phyloP scores from a whole-genome alignment of 2,888 invertebrate genomes.

The Pyrgus malvae region DNA sequence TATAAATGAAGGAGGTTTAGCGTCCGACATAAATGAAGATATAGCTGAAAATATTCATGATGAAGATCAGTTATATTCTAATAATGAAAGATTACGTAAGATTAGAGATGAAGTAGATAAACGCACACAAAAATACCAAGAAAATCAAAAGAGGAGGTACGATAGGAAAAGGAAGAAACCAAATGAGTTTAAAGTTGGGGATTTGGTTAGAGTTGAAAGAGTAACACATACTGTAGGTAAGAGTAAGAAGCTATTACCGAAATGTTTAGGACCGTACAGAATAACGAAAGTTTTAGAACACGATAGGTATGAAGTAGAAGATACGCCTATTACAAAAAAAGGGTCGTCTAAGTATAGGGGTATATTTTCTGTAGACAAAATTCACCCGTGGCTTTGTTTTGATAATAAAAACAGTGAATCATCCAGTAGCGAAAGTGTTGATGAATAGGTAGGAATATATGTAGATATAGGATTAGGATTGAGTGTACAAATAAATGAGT shows the following conservation, averaged over 20 bases:
- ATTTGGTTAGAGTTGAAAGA: conserved; percentile 8
- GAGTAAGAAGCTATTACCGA: neutral
- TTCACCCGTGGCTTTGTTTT: conserved; percentile 9
- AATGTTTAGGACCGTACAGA: conserved; percentile 4
- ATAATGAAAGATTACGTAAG: neutral
- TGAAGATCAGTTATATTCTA: neutral
- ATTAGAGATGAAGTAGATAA: neutral
- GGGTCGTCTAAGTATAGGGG: neutral
- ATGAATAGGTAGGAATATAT: too few relatives aligned
- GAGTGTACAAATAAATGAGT: too few relatives aligned
- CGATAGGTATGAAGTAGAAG: conserved; percentile 13
- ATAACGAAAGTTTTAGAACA: neutral
- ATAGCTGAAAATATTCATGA: neutral
- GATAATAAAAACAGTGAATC: too few relatives aligned
- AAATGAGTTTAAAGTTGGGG: conserved; percentile 4
- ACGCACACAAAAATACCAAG: neutral
- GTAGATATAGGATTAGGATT: too few relatives aligned
- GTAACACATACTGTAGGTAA: neutral
- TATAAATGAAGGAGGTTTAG: neutral
- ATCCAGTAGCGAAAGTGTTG: too few relatives aligned
- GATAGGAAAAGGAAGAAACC: neutral
- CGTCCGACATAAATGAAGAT: neutral
- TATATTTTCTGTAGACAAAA: conserved; percentile 3
- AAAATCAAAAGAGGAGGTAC: neutral
- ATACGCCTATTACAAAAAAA: conserved; percentile 3